Conservation (phyloP, 2,888 invertebrate species). For the Poecilobothrus nobilitatus region DNA sequence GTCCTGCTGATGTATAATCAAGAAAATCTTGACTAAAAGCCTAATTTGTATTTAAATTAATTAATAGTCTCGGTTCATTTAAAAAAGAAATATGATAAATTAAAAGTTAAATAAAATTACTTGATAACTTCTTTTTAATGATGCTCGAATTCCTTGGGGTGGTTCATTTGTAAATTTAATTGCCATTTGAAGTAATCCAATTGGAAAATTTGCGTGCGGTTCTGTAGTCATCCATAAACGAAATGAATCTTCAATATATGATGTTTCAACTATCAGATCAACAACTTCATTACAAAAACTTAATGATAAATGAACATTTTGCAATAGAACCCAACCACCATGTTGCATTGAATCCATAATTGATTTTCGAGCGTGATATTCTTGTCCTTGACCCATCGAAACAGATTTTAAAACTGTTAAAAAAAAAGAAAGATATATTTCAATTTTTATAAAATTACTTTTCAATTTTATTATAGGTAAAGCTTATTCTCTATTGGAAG, state of each 20-base stretch:
- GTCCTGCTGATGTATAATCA: slow-evolving; percentile 81
- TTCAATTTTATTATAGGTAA: too few species aligned
- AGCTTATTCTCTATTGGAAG: too few species aligned
- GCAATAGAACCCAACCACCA: slow-evolving; percentile 90
- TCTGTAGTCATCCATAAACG: slow-evolving; percentile 93
- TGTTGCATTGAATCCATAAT: slow-evolving; percentile 67
- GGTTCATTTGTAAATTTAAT: slow-evolving; percentile 98
- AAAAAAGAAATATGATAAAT: too few species aligned
- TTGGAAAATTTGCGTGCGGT: slow-evolving; percentile 88
- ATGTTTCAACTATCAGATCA: slow-evolving; percentile 78
- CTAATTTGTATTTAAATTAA: slow-evolving; percentile 24
- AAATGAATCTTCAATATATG: slow-evolving; percentile 72
- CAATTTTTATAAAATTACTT: too few species aligned
- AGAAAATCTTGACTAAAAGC: slow-evolving; percentile 67
- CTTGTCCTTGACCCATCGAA: slow-evolving; percentile 98
- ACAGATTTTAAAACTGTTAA: slow-evolving; percentile 67
- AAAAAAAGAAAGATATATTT: not conserved
- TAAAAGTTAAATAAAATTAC: slow-evolving; percentile 24
- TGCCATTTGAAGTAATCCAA: slow-evolving; percentile 78
- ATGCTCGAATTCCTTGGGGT: slow-evolving; percentile 89
- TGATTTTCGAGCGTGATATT: slow-evolving; percentile 71
- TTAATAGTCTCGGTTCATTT: not conserved
- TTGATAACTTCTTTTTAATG: slow-evolving; percentile 89
- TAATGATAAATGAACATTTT: slow-evolving; percentile 92
- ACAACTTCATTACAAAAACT: slow-evolving; percentile 89